phyloP scores from a whole-genome alignment of 2,113 vertebrate species.

The Hypocryptadius cinnamomeus region DNA sequence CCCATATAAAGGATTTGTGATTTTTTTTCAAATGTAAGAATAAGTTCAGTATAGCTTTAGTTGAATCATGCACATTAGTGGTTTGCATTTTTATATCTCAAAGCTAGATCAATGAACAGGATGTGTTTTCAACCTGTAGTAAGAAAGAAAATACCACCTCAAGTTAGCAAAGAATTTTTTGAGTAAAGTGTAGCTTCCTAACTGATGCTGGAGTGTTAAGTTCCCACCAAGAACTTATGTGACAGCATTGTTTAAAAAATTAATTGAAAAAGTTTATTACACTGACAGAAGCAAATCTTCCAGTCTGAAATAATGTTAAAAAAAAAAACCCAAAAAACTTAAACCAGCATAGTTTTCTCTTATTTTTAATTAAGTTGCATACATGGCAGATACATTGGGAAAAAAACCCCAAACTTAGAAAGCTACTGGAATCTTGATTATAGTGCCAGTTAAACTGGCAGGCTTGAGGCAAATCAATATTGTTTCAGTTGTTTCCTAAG shows the following conservation, averaged over 20 bases:
- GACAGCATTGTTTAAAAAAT: not conserved
- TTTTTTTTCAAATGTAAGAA: not conserved
- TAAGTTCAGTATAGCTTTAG: not conserved
- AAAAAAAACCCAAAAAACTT: not conserved
- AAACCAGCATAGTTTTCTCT: not conserved
- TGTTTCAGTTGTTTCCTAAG: slow-evolving; percentile 6
- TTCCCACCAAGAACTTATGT: not conserved
- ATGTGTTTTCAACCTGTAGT: not conserved
- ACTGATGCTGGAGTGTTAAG: not conserved
- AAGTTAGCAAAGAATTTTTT: not conserved
- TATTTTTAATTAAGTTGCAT: not conserved
- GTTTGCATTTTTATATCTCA: not conserved
- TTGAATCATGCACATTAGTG: not conserved
- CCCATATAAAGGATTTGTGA: not conserved
- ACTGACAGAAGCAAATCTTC: not conserved
- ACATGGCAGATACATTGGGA: not conserved
- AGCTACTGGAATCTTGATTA: not conserved
- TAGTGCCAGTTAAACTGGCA: not conserved
- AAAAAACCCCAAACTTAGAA: not conserved
- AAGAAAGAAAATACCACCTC: not conserved
- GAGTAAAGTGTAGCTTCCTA: not conserved
- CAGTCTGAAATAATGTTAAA: not conserved
- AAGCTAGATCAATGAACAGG: not conserved
- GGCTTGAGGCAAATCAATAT: not conserved
- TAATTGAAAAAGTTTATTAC: not conserved